Evolutionary conservation across 92 coral and sea anemone species (phyloP).

Genomic region (Desmophyllum pertusum): DNA sequence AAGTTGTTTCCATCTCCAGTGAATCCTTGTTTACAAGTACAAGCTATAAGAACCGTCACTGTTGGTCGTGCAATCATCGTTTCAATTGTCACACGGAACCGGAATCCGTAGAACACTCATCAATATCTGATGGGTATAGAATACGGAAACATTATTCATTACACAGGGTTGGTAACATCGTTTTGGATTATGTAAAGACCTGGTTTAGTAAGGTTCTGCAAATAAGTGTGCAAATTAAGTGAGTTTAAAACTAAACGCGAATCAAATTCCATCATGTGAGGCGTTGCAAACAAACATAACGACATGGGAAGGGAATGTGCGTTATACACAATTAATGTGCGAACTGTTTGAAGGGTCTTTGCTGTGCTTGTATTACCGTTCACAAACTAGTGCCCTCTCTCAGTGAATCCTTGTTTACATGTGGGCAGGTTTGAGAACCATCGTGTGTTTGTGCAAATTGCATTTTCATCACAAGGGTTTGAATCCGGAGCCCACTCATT

Average conservation of each 20-base stretch:
- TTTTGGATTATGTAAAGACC: too few species aligned
- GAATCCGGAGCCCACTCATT: constrained; percentile 58
- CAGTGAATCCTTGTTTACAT: constrained; percentile 66
- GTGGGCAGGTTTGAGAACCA: constrained; percentile 70
- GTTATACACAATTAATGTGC: too few species aligned
- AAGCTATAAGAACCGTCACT: constrained; percentile 67
- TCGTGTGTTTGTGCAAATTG: constrained; percentile 61
- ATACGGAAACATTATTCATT: too few species aligned
- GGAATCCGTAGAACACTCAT: constrained; percentile 8
- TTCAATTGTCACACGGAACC: constrained; percentile 48
- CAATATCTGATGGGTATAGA: too few species aligned
- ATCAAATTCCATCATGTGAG: too few species aligned
- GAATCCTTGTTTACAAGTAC: constrained; percentile 68
- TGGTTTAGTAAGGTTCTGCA: too few species aligned
- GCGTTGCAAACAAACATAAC: too few species aligned
- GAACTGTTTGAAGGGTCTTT: too few species aligned
- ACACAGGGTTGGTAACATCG: too few species aligned
- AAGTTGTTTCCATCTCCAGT: constrained; percentile 58
- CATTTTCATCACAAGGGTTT: constrained; percentile 50
- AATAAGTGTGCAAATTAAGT: too few species aligned
- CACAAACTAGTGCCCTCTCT: constrained; percentile 65
- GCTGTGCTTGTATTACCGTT: constrained; percentile 53
- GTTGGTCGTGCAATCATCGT: constrained; percentile 62
- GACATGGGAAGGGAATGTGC: too few species aligned
- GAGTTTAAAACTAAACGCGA: too few species aligned